These are phyloP conservation scores for Leptoclinus maculatus DNA, from an alignment of 2,797 vertebrate species.

Conservation along the genomic window DNA sequence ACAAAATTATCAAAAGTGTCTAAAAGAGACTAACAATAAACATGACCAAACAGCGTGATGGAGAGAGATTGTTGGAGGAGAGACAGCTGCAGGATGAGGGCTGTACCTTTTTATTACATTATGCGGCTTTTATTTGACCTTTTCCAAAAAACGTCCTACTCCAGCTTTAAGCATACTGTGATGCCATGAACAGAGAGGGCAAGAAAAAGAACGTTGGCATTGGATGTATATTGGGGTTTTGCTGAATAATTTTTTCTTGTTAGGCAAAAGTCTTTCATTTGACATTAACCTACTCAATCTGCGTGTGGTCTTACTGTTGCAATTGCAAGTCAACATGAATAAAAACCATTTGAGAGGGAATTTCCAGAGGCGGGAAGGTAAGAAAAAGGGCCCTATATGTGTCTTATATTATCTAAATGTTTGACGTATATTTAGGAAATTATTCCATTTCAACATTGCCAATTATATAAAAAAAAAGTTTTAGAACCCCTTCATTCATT, in stretches of 20 bases:
- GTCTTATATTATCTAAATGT: background rate
- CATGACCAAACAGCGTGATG: background rate
- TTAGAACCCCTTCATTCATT: conserved; percentile 2
- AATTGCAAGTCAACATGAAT: background rate
- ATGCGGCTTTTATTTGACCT: background rate
- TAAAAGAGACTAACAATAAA: background rate
- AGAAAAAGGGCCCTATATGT: background rate
- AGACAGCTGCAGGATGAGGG: background rate
- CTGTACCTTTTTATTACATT: background rate
- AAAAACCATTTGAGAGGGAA: background rate
- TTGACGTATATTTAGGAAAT: background rate
- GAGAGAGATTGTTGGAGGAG: background rate
- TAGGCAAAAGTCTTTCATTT: background rate
- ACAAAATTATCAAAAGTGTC: background rate
- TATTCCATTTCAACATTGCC: background rate
- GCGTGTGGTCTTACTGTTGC: background rate
- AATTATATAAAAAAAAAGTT: background rate
- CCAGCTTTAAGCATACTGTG: background rate
- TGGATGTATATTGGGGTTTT: background rate
- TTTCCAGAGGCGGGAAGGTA: background rate
- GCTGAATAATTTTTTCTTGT: background rate
- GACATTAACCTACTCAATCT: background rate
- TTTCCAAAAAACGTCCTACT: background rate
- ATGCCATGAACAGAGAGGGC: background rate
- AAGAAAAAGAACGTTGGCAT: accelerated